phyloP scores from a whole-genome alignment of 2,113 vertebrate genomes.

The Bufo bufo region DNA sequence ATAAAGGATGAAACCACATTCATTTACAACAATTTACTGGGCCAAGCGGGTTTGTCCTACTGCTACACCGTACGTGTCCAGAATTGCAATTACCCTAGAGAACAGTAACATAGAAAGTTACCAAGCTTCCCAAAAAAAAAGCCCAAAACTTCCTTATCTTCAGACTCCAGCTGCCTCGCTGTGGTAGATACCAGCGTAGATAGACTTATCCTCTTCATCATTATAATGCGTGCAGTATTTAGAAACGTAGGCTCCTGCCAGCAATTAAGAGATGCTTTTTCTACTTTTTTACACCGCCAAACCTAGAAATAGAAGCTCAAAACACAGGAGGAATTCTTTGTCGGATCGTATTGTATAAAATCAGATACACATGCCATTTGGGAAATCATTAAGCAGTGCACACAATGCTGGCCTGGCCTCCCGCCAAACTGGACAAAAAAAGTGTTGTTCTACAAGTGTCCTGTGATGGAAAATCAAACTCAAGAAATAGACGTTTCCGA shows the following conservation, averaged over 20 bases:
- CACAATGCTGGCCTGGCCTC: background rate
- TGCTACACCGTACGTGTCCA: background rate
- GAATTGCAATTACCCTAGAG: slow-evolving; percentile 15
- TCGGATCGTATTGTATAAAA: background rate
- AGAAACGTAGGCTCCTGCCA: background rate
- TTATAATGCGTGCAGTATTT: background rate
- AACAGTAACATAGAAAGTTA: background rate
- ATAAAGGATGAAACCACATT: background rate
- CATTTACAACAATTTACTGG: background rate
- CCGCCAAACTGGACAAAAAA: background rate
- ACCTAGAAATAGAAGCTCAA: background rate
- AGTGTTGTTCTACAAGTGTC: background rate
- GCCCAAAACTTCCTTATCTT: background rate
- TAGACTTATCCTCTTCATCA: background rate
- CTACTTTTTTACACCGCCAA: background rate
- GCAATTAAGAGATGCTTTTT: slow-evolving; percentile 1
- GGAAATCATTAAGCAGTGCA: slow-evolving; percentile 21
- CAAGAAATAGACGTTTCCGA: background rate
- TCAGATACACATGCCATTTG: slow-evolving; percentile 15
- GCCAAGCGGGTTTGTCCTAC: background rate
- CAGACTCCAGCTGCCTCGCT: background rate
- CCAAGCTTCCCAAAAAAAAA: background rate
- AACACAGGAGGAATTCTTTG: slow-evolving; percentile 8
- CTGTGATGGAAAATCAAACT: background rate
- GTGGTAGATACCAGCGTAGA: background rate